Base-by-base conservation (phyloP, 2,797 vertebrate genomes). In the Mormyrus proboscirostris region DNA sequence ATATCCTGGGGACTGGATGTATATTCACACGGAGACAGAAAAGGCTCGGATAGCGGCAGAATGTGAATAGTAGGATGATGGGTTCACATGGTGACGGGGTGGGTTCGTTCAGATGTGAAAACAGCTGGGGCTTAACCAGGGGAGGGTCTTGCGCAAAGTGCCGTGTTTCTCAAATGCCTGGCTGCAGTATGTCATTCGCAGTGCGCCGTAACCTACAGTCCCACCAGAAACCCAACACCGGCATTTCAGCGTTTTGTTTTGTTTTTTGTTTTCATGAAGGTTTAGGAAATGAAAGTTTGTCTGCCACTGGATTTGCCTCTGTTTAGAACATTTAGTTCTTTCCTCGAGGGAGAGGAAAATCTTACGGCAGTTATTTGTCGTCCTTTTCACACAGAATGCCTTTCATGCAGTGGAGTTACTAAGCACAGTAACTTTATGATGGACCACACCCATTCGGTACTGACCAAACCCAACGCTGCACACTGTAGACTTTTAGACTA, bases 51-150 rank as follows among this genome's bases (percentile, higher is more conserved):
- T 83, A 83, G 79, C 19, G 3, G 8, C 76, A 16, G 44, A 49
- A 82, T 41, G 19, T 3, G 41, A 44, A 83, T 22, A 83, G 41
- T 6, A n/a, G 44, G 79, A 49, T 3, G 79, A 12, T 10, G 79
- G 86, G 76, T 50, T 83, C 65, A 87, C 38, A 88, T 47, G 55
- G 86, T 51, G 79, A 87, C 1, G 5, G 57, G 50, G 29, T 33
- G 29, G 4, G 57, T 2, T 1, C 10, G 14, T 59, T 4, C 38
- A 14, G 12, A 89, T 91, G 53, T 88, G 87, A 89, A 90, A 90
- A 88, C 87, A 62, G 79, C 69, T 90, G 62, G 88, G 73, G 44
- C 88, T 88, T 86, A 51, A 82, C 29, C 12, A 14, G 29, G 59
- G 12, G 38, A 88, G 86, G 8, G 38, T 83, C 44, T 12, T 22